These are phyloP conservation scores for Heliconius ethilla DNA, from an alignment of 2,888 invertebrate genomes.

Conservation along the genomic window DNA sequence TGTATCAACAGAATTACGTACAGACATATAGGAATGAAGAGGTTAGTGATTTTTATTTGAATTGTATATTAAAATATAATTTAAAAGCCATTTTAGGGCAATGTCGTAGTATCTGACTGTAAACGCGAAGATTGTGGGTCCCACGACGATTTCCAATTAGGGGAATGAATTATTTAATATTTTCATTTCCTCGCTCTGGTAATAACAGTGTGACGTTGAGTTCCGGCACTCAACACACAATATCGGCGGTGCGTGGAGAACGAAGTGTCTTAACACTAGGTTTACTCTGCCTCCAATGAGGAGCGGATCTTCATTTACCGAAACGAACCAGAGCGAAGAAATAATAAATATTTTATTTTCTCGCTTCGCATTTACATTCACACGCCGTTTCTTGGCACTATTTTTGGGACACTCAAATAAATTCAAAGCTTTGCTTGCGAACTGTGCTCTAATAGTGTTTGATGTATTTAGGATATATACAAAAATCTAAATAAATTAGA, in stretches of 20 bases:
- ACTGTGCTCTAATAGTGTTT: too few relatives aligned
- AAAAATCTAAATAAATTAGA: too few relatives aligned
- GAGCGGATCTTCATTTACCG: not conserved
- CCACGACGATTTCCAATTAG: too few relatives aligned
- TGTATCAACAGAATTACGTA: conserved; percentile 50
- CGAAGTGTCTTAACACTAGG: not conserved
- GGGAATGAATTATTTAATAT: not conserved
- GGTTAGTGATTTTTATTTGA: conserved; percentile 46
- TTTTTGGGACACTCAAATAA: too few relatives aligned
- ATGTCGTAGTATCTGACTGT: not conserved
- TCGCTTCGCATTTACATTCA: too few relatives aligned
- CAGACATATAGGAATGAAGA: conserved; percentile 60
- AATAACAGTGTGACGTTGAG: not conserved
- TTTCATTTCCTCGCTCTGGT: not conserved
- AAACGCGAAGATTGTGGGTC: not conserved
- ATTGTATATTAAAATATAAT: not conserved
- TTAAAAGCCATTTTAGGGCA: not conserved
- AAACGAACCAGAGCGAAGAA: not conserved
- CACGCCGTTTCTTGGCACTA: too few relatives aligned
- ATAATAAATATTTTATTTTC: not conserved
- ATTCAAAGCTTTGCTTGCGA: too few relatives aligned
- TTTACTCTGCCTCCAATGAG: not conserved
- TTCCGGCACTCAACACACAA: not conserved
- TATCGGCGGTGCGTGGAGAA: not conserved
- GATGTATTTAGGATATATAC: too few relatives aligned